Conservation (phyloP, 1,140 invertebrate genomes). For the Mya arenaria region DNA sequence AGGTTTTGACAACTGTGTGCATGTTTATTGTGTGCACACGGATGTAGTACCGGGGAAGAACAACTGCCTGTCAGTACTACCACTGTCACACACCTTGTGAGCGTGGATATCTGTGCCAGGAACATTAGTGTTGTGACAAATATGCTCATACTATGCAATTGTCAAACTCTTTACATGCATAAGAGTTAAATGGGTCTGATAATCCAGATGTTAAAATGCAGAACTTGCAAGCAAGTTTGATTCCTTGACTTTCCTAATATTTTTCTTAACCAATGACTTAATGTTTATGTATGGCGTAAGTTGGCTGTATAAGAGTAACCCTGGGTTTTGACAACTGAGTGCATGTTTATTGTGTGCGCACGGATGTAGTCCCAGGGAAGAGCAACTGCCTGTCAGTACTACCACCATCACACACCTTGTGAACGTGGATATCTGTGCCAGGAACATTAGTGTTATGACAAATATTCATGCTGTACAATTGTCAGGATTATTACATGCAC, state of each 20-base stretch:
- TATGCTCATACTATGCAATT: too few species aligned
- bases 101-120: conserved; percentile 14
- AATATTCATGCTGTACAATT: too few species aligned
- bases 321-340: background rate
- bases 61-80: conserved; percentile 21
- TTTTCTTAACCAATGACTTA: too few species aligned
- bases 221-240: too few species aligned
- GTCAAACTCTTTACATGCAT: too few species aligned
- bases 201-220: too few species aligned
- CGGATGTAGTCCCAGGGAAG: conserved; percentile 24
- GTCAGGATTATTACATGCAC: too few species aligned
- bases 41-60: conserved; percentile 29
- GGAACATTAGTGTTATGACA: conserved; percentile 15
- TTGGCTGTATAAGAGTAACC: too few species aligned
- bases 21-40: background rate
- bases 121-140: too few species aligned
- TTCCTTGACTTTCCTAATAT: too few species aligned
- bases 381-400: conserved; percentile 25
- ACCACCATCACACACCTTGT: background rate
- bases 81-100: background rate
- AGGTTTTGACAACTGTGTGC: background rate
- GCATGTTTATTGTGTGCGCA: background rate
- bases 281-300: too few species aligned
- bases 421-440: background rate
- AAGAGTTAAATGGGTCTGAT: too few species aligned